phyloP scores from a whole-genome alignment of 2,888 invertebrate species.

The Melanchra persicariae region DNA sequence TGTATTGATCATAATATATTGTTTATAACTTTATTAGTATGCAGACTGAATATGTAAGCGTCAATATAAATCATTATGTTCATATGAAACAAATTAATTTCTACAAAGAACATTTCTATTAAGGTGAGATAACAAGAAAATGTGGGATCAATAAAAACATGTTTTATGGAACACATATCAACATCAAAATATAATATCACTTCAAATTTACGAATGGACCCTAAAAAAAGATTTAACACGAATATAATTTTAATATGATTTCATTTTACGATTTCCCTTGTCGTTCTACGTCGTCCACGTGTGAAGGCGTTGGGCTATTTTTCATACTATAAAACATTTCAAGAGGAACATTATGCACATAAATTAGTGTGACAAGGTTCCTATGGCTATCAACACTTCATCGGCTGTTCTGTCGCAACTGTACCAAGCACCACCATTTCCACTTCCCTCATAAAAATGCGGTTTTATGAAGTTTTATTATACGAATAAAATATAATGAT shows the following conservation, averaged over 20 bases:
- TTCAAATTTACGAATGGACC: slow-evolving; percentile 58
- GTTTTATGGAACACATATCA: slow-evolving; percentile 54
- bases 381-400: slow-evolving; percentile 77
- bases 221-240: slow-evolving; percentile 69
- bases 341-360: slow-evolving; percentile 78
- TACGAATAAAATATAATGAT: slow-evolving; percentile 61
- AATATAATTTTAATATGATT: slow-evolving; percentile 68
- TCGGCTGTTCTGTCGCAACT: slow-evolving; percentile 74
- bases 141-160: slow-evolving; percentile 53
- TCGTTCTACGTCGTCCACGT: slow-evolving; percentile 66
- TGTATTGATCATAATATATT: slow-evolving; percentile 57
- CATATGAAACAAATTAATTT: slow-evolving; percentile 27
- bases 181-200: slow-evolving; percentile 57
- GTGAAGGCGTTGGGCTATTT: slow-evolving; percentile 74
- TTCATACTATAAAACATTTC: slow-evolving; percentile 83
- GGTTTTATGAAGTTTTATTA: slow-evolving; percentile 73
- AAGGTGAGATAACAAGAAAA: slow-evolving; percentile 36
- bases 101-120: slow-evolving; percentile 44
- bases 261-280: slow-evolving; percentile 73
- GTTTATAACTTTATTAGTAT: slow-evolving; percentile 38
- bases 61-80: slow-evolving; percentile 41
- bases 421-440: slow-evolving; percentile 66
- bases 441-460: slow-evolving; percentile 82
- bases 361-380: slow-evolving; percentile 82
- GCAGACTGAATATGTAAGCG: slow-evolving; percentile 16